Conservation (phyloP, 2,113 vertebrate genomes). For the Grus americana region DNA sequence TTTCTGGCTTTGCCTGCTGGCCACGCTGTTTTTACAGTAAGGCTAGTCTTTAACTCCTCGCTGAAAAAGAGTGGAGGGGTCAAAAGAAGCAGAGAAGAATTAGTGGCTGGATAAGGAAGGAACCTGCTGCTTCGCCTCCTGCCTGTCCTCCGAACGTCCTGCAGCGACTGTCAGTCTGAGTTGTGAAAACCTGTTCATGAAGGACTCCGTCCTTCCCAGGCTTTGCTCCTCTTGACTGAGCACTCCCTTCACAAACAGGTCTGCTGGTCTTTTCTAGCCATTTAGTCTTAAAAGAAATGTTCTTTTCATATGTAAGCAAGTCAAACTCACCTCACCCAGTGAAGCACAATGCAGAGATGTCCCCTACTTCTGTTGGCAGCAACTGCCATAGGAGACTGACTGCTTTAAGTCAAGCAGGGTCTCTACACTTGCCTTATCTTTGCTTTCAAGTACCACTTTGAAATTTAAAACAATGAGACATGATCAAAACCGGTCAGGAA, state of each 20-base stretch:
- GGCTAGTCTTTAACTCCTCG: background rate
- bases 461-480: background rate
- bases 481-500: background rate
- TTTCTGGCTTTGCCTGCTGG: background rate
- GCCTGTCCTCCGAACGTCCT: background rate
- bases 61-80: background rate
- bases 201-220: background rate
- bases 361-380: background rate
- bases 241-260: background rate
- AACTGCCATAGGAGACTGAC: rapidly evolving
- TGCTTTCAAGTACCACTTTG: background rate
- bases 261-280: background rate
- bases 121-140: background rate
- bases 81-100: background rate
- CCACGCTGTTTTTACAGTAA: background rate
- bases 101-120: background rate
- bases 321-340: background rate
- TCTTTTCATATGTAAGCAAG: background rate
- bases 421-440: background rate
- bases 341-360: background rate
- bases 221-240: background rate
- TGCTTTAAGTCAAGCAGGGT: background rate
- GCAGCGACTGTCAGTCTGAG: background rate
- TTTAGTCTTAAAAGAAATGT: background rate
- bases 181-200: background rate